Evolutionary conservation across 2,797 vertebrate genomes (phyloP).

Genomic region (Myotis vivesi): DNA sequence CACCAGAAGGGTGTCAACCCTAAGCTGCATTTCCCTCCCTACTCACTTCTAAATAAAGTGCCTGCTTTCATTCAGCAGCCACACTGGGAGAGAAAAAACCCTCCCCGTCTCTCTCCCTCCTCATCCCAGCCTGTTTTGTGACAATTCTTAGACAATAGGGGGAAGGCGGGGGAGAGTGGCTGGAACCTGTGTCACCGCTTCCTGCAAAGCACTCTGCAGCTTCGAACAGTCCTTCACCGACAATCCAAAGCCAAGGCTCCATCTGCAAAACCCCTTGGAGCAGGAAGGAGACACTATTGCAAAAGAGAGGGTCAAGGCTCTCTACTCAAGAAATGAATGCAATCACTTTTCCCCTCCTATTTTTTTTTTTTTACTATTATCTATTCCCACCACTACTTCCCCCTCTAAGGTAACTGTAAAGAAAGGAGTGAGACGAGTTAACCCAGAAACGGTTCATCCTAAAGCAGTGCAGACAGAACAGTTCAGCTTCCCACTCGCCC

Average conservation of each 20-base stretch:
- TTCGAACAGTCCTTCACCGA: conserved; percentile 30
- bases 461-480: background rate
- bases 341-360: background rate
- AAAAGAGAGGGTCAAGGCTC: conserved; percentile 56
- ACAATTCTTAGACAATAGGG: conserved; percentile 79
- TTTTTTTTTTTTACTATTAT: conserved; percentile 57
- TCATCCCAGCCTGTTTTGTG: conserved; percentile 73
- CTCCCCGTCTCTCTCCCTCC: conserved; percentile 58
- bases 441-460: background rate
- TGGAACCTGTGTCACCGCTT: conserved; percentile 65
- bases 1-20: conserved; percentile 81
- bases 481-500: background rate
- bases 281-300: background rate
- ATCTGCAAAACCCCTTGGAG: background rate
- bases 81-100: conserved; percentile 29
- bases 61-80: conserved; percentile 78
- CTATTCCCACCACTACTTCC: background rate
- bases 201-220: conserved; percentile 70
- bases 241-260: conserved; percentile 36
- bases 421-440: conserved; percentile 26
- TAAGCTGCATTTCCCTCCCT: conserved; percentile 76
- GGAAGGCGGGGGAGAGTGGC: conserved; percentile 75
- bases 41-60: conserved; percentile 82
- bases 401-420: conserved; percentile 30
- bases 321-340: conserved; percentile 49